A percentile compares a stretch with the other conserved stretches of the same genome.
Evolutionary conservation across 1,140 invertebrate species (phyloP).

Genomic region (Grapholita molesta): DNA sequence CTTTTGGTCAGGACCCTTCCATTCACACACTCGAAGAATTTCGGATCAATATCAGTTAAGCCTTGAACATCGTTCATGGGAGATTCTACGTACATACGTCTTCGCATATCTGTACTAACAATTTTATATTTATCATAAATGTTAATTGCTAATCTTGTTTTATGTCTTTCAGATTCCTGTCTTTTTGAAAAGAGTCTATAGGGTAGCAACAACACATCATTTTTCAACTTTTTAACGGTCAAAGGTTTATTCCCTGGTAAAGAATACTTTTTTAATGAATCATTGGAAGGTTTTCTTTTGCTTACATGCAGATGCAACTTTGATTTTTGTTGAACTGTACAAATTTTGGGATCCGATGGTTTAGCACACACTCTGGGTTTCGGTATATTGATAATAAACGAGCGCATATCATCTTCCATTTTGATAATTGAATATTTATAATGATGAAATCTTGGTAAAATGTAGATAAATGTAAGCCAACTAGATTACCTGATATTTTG

Average conservation of each 20-base stretch:
- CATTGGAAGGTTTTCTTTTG: conserved; percentile 21
- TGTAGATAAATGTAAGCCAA: conserved; percentile 16
- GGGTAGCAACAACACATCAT: conserved; percentile 41
- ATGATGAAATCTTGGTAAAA: background rate
- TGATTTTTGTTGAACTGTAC: background rate
- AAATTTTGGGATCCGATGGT: background rate
- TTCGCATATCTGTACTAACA: conserved; percentile 30
- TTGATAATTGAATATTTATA: conserved; percentile 20
- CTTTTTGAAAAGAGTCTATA: conserved; percentile 50
- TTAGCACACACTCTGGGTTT: conserved; percentile 26
- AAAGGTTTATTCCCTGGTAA: conserved; percentile 33
- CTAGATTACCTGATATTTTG: conserved; percentile 16
- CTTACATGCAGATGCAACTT: background rate
- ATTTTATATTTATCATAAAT: conserved; percentile 51
- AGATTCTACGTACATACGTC: conserved; percentile 32
- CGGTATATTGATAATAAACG: conserved; percentile 35
- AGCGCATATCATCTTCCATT: conserved; percentile 31
- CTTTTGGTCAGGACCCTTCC: conserved; percentile 27
- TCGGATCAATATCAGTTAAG: conserved; percentile 44
- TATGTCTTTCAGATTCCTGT: conserved; percentile 35
- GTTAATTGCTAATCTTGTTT: conserved; percentile 29
- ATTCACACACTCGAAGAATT: conserved; percentile 44
- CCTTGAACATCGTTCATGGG: conserved; percentile 31
- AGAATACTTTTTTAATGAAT: conserved; percentile 25
- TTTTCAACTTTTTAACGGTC: conserved; percentile 33